Base-by-base conservation (phyloP, 1,140 invertebrate genomes). In the Hylyphantes graminicola region DNA sequence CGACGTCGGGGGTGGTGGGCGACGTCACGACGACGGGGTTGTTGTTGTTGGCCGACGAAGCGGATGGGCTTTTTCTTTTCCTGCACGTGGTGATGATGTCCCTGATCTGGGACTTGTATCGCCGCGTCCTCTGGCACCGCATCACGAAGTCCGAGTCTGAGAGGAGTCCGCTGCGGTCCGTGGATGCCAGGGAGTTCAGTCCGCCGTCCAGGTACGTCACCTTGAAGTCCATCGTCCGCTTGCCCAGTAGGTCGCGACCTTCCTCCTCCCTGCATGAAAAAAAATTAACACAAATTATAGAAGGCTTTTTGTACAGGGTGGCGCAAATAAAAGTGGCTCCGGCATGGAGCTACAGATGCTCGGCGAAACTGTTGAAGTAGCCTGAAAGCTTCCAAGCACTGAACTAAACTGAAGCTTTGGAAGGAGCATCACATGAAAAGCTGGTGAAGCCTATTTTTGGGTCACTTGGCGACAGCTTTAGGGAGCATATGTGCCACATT, bases 181-280 rank as follows among this genome's bases (percentile, higher is more conserved):
- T 86, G 3, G 87, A 96, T 2, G 95, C 95, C 21, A 84, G n/a
- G 0, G 85, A 67, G 12, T 86, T 86, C 67, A 98, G 90, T 2
- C 96, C 96, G 0, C 96, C 96, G 88, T 98, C 96, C 87, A 97
- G 91, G 89, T 99, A 99, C 88, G 97, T 98, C 19, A 98, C 96
- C 92, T 99, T 99, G 89, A 99, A 99, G 89, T 99, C 97, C 95
- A 98, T 98, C 0, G 97, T 99, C 78, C 98, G 93, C 90, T 99
- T 99, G 9, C 96, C 96, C 10, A 98, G 92, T 54, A 99, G 90
- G 91, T 99, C 97, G 77, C 96, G 93, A 13, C 97, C 98, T 92
- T 99, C 98, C 91, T 99, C 98, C 89, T 99, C 97, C 94, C 97
- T 98, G 91, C 19, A 92, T 48, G n/a, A 19, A 19, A 50, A 80